Evolutionary conservation across 1,140 invertebrate genomes (phyloP).

Genomic region (Tribolium madens): DNA sequence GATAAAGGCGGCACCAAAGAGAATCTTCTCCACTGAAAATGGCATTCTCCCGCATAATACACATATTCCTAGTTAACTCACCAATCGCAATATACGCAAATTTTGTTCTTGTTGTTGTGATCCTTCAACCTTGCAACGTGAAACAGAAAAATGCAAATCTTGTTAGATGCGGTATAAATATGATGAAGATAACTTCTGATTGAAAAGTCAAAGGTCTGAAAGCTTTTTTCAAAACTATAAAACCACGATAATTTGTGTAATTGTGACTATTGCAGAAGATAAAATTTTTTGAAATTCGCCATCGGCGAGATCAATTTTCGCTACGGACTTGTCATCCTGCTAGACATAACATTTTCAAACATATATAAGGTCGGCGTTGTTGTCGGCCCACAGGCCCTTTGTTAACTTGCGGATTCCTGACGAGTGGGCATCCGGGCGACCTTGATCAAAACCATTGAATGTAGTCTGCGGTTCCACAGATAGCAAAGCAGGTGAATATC

Average conservation of each 20-base stretch:
- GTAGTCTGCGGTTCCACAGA: constrained; percentile 41
- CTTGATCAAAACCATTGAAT: constrained; percentile 56
- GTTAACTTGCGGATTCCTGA: constrained; percentile 56
- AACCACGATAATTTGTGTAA: no score
- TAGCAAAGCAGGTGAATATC: constrained; percentile 40
- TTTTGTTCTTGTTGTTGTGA: constrained; percentile 26
- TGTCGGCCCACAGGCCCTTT: constrained; percentile 58
- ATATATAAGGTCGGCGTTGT: constrained; percentile 1
- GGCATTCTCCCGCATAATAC: background rate
- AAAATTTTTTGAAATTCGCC: background rate
- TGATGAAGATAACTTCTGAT: background rate
- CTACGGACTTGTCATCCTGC: background rate
- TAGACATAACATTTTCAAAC: background rate
- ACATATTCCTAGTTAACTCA: constrained; percentile 15
- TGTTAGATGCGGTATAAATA: background rate
- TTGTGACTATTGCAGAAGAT: no score
- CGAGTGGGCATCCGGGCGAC: constrained; percentile 57
- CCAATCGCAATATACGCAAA: background rate
- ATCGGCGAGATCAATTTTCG: constrained; percentile 6
- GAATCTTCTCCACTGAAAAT: constrained; percentile 7
- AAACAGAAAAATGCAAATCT: background rate
- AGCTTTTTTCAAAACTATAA: background rate
- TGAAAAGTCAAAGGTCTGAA: background rate
- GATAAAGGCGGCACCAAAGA: constrained; percentile 33
- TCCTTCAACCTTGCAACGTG: constrained; percentile 10